Evolutionary conservation across 2,888 invertebrate genomes (phyloP), one percentile per base, ranked within the genome.

Genomic region (Cremastobaeus sp.): DNA sequence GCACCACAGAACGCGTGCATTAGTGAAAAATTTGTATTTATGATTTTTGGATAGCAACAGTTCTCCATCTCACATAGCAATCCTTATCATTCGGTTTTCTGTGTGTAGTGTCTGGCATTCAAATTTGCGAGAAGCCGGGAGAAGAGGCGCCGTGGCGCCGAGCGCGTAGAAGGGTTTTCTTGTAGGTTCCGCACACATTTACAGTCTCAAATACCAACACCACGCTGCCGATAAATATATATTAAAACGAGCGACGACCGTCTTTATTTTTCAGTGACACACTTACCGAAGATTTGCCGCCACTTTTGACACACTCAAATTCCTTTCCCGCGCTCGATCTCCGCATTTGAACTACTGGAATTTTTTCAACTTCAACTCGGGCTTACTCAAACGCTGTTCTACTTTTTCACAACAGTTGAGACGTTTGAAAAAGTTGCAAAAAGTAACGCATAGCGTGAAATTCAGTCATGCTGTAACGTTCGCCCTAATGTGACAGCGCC

Each of bases 131-230:
- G 62, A 71, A 60, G 70, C 50, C 62, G 78, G 76, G 77, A 71
- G 80, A 76, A 77, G 81, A 87, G 87, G 87, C 86, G 87, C 87
- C 87, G 86, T 85, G 87, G 87, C 87, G 87, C 87, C 87, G 87
- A 81, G 81, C 78, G 80, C 86, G 85, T 87, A 88, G 87, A 88
- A 88, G 87, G 87, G 87, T 88, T 88, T 88, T 79, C 87, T 86
- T 88, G 87, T 88, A 86, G 80, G 80, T 68, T 80, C 74, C 81
- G 68, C 80, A 79, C 81, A 80, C 78, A 76, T 77, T 72, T 45
- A 45, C 77, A 17, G 25, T 12, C 55, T 20, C 55, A 60, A 60
- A 73, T 66, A 65, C 70, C 54, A 69, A 48, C 34, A 70, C 70
- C 28, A 41, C 3, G 32, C 39, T 45, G 39, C 21, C 28, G 35